Base-by-base conservation (phyloP, 37 sponge, comb jelly and placozoan species). In the Mnemiopsis leidyi region DNA sequence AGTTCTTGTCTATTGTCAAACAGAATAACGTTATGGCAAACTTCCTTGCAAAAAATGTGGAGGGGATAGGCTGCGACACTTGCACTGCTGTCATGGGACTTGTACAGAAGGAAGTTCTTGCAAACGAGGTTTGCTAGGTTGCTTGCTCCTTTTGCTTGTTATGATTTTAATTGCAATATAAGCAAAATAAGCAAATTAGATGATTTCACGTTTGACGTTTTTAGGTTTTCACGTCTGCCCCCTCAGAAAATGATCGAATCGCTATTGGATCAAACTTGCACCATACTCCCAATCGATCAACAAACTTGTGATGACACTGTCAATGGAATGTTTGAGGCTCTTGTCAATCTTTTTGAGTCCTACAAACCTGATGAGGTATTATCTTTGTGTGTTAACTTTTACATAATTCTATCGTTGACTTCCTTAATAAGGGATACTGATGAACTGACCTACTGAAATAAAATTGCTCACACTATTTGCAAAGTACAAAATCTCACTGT, bases 51-150 rank as follows among this genome's bases (percentile, higher is more conserved):
- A 71, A 71, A 28, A 71, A 71, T 85, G 23, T 85, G 29, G 28
- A 40, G 3, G 90, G 36, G 7, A 85, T 85, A 35, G 28, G 36
- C 0, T 85, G 90, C 39, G 90, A 85, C 61, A 85, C 90, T 61
- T 85, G 90, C 30, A 7, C 23, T 1, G 33, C 90, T 18, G 38
- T 85, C 40, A 40, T 37, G 33, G 90, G 36, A 20, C 90, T 85
- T 13, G 90, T 85, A 20, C 90, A 85, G 90, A 85, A 85, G 90
- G 90, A 85, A 28, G 90, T 39, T 20, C 90, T 85, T 0, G 90
- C 90, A 3, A 85, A 85, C 90, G 90, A 85, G 90, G 90, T 85
- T 9, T 23, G 36, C n/a, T n/a, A n/a, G n/a, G n/a, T n/a, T n/a
- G n/a, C n/a, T n/a, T n/a, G n/a, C n/a, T n/a, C n/a, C n/a, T n/a